Conservation (phyloP, 2,797 vertebrate species). For the Hyperoplus immaculatus region DNA sequence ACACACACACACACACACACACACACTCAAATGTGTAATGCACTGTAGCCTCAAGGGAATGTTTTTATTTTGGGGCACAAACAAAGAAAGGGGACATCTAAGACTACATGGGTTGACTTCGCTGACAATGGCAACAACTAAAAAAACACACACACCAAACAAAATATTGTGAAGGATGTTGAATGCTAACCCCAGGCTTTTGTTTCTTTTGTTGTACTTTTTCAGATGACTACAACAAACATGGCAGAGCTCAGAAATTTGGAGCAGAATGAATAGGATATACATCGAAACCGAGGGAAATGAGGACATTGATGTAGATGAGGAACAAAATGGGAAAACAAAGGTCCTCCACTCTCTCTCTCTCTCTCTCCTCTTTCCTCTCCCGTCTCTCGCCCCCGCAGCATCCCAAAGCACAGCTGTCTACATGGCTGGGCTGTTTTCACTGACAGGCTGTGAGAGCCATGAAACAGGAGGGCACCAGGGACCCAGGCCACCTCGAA, state of each 20-base stretch:
- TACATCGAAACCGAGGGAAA: constrained; percentile 31
- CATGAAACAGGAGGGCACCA: constrained; percentile 84
- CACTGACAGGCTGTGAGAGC: constrained; percentile 82
- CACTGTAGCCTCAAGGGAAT: constrained; percentile 39
- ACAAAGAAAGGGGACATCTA: constrained; percentile 48
- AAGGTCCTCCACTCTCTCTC: constrained; percentile 55
- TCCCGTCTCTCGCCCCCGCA: constrained; percentile 73
- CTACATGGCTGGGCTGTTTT: constrained; percentile 81
- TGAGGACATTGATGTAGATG: constrained; percentile 59
- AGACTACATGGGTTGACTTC: constrained; percentile 35
- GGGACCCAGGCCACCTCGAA: constrained; percentile 81
- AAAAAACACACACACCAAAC: constrained; percentile 39
- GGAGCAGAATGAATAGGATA: constrained; percentile 16
- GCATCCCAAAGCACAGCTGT: constrained; percentile 82
- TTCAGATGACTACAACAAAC: constrained; percentile 56
- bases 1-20: neutral
- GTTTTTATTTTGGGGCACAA: constrained; percentile 52
- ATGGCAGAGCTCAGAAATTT: constrained; percentile 49
- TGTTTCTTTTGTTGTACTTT: constrained; percentile 54
- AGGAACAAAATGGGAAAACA: constrained; percentile 68
- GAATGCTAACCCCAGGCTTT: constrained; percentile 29
- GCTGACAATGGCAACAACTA: constrained; percentile 39
- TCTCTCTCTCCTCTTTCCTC: constrained; percentile 9
- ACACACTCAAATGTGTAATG: constrained; percentile 10
- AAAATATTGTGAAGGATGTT: constrained; percentile 42